These are phyloP conservation scores for Leuctra nigra DNA, from an alignment of 2,888 invertebrate genomes.

Conservation along the genomic window DNA sequence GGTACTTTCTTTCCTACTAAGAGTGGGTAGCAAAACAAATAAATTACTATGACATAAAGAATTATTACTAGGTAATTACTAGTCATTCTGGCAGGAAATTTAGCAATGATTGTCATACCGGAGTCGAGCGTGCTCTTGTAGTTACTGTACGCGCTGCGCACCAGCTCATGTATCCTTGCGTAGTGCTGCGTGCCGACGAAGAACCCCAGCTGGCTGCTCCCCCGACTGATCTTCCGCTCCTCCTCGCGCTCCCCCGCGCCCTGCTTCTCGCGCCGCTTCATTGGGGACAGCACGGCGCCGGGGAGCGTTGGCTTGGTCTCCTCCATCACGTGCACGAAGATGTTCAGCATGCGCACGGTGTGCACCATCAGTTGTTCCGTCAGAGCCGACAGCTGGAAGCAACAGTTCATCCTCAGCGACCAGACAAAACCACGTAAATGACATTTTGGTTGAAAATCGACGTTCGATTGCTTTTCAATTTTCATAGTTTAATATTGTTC, in stretches of 20 bases:
- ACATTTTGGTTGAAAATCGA: too few relatives aligned
- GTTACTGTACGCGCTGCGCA: conserved; percentile 77
- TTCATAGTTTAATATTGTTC: too few relatives aligned
- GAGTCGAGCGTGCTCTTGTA: conserved; percentile 58
- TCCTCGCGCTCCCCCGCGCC: conserved; percentile 23
- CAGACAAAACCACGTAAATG: too few relatives aligned
- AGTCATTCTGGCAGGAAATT: too few relatives aligned
- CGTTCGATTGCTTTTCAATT: too few relatives aligned
- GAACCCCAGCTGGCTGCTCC: conserved; percentile 36
- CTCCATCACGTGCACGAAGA: conserved; percentile 68
- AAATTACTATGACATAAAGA: too few relatives aligned
- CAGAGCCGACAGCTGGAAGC: conserved; percentile 42
- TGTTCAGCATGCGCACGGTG: conserved; percentile 62
- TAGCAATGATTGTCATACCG: neutral
- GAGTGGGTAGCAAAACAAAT: too few relatives aligned
- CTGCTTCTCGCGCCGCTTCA: conserved; percentile 25
- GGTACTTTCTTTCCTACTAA: too few relatives aligned
- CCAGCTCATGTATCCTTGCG: conserved; percentile 72
- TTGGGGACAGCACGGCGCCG: conserved; percentile 31
- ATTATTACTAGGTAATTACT: too few relatives aligned
- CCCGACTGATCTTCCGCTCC: conserved; percentile 29
- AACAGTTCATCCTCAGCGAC: too few relatives aligned
- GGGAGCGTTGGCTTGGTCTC: conserved; percentile 53
- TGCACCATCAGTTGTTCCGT: conserved; percentile 62
- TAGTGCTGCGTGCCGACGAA: conserved; percentile 63